Evolutionary conservation across 2,113 vertebrate genomes (phyloP).

Genomic region (Fulica atra): DNA sequence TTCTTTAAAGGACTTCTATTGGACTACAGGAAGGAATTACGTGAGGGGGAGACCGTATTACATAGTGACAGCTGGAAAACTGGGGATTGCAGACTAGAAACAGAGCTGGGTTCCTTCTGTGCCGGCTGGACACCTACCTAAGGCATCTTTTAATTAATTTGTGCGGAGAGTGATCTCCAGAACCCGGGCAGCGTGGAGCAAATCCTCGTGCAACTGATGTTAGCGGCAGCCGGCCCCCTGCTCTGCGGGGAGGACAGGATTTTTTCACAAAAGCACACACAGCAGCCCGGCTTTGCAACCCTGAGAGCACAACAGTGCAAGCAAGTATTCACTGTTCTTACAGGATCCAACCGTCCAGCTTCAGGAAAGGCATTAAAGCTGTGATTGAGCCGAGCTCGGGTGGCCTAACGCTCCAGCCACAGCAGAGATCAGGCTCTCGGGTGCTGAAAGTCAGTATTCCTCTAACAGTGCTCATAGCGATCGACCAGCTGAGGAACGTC

Average conservation of each 20-base stretch:
- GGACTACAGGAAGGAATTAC: slow-evolving; percentile 62
- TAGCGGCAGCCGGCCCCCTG: background rate
- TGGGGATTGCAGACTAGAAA: slow-evolving; percentile 59
- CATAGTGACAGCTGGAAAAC: slow-evolving; percentile 73
- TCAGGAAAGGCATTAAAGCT: background rate
- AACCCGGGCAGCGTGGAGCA: background rate
- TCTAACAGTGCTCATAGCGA: background rate
- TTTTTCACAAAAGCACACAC: background rate
- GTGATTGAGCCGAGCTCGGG: background rate
- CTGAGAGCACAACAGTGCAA: background rate
- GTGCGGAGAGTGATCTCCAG: background rate
- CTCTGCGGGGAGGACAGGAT: accelerated
- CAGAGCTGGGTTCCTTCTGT: slow-evolving; percentile 64
- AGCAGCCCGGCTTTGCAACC: background rate
- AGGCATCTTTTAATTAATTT: slow-evolving; percentile 69
- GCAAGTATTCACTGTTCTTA: background rate
- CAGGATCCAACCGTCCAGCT: background rate
- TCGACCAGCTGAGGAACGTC: accelerated
- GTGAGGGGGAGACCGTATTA: slow-evolving; percentile 63
- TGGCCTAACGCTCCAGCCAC: background rate
- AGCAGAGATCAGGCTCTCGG: background rate
- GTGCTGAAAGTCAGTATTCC: background rate
- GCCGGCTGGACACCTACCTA: slow-evolving; percentile 49
- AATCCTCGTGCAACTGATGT: background rate
- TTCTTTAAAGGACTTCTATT: slow-evolving; percentile 52